Conservation (phyloP, 2,888 invertebrate genomes). For the Andricus curvator region DNA sequence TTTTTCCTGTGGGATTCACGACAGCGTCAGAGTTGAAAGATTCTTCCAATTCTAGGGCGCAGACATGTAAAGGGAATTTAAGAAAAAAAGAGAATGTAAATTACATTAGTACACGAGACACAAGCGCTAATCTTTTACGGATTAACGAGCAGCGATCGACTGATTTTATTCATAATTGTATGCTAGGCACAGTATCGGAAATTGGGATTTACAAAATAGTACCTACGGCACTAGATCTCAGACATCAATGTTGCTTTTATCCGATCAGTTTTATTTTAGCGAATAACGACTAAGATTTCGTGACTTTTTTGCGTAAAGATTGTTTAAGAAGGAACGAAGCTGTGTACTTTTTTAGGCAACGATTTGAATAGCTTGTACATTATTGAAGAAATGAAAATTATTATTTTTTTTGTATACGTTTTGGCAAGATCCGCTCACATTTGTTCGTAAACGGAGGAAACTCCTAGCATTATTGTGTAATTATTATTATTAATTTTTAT, state of each 20-base stretch:
- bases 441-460: conserved; percentile 66
- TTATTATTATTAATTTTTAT: conserved; percentile 74
- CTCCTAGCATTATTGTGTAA: conserved; percentile 73
- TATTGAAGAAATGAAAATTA: conserved; percentile 19
- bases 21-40: conserved; percentile 5
- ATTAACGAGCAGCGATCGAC: conserved; percentile 31
- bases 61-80: conserved; percentile 28
- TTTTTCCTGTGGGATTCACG: conserved; percentile 6
- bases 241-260: conserved; percentile 48
- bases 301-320: conserved; percentile 53
- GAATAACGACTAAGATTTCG: conserved; percentile 30
- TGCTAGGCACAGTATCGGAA: conserved; percentile 41
- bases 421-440: conserved; percentile 55
- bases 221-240: conserved; percentile 54
- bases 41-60: conserved; percentile 4
- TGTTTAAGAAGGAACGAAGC: conserved; percentile 53
- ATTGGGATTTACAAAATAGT: conserved; percentile 50
- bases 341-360: conserved; percentile 25
- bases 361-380: conserved; percentile 35
- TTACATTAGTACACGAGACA: conserved; percentile 24
- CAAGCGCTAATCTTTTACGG: conserved; percentile 29
- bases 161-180: conserved; percentile 38
- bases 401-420: conserved; percentile 49
- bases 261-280: conserved; percentile 41
- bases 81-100: conserved; percentile 28